Conservation (phyloP, 1,140 invertebrate genomes). For the Orius laevigatus region DNA sequence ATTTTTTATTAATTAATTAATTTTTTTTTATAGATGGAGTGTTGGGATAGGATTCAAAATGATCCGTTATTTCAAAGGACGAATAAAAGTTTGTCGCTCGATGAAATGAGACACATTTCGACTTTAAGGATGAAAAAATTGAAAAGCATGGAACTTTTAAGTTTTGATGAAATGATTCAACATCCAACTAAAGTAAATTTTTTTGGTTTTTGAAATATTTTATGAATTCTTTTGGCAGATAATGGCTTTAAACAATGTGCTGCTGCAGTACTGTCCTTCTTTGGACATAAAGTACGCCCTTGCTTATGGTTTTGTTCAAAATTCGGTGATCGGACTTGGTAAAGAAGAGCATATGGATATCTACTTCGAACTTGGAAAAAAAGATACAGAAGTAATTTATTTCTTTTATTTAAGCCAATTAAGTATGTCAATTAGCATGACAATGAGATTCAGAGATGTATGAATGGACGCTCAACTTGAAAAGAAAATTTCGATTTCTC, state of each 20-base stretch:
- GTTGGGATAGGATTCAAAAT: constrained; percentile 65
- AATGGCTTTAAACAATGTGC: constrained; percentile 45
- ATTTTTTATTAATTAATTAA: neutral
- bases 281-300: constrained; percentile 51
- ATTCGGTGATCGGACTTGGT: constrained; percentile 51
- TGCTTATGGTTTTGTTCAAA: constrained; percentile 47
- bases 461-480: no score
- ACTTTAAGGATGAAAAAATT: constrained; percentile 33
- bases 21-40: constrained; percentile 45
- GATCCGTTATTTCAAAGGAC: constrained; percentile 55
- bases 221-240: constrained; percentile 19
- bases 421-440: no score
- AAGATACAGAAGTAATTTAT: constrained; percentile 42
- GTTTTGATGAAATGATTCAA: constrained; percentile 28
- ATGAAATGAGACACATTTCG: constrained; percentile 50
- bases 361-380: constrained; percentile 38
- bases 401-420: neutral
- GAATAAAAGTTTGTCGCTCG: constrained; percentile 35
- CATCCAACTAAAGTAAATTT: constrained; percentile 14
- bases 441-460: neutral
- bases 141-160: constrained; percentile 18
- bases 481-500: no score
- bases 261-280: constrained; percentile 46
- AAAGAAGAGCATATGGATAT: constrained; percentile 57
- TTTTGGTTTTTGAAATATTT: neutral